Conservation (phyloP, 2,888 invertebrate species). For the Eilema caniola region DNA sequence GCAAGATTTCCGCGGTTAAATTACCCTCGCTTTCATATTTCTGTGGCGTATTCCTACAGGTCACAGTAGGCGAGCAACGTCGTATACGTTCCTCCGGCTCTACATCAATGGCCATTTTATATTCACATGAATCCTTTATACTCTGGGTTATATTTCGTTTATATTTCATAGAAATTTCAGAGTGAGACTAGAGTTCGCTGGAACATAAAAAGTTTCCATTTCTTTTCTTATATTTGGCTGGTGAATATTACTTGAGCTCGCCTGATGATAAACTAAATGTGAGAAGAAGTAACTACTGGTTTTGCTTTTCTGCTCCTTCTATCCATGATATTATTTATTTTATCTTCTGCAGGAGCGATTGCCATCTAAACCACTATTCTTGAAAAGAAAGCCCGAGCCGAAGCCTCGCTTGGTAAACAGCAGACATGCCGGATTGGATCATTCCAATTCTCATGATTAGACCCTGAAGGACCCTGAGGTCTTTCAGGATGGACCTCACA, state of each 20-base stretch:
- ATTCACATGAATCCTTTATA: slow-evolving; percentile 39
- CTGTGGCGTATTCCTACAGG: slow-evolving; percentile 38
- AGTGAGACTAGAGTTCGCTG: neutral
- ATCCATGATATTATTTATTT: neutral
- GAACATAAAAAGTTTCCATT: neutral
- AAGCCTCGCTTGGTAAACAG: no score
- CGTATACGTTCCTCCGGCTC: slow-evolving; percentile 37
- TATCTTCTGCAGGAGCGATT: neutral
- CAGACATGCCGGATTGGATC: no score
- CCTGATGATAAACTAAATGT: no score
- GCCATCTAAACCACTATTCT: no score
- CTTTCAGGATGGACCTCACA: no score
- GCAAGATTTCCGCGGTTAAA: slow-evolving; percentile 62
- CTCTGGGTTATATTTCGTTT: slow-evolving; percentile 19
- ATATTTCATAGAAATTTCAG: neutral
- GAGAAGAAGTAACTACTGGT: neutral
- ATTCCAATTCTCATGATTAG: no score
- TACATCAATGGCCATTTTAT: slow-evolving; percentile 42
- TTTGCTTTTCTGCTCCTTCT: neutral
- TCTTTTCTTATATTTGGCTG: neutral
- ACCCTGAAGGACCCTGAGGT: no score
- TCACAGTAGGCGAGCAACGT: slow-evolving; percentile 35
- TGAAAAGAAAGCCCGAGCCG: no score
- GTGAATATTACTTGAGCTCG: neutral
- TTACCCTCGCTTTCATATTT: slow-evolving; percentile 51